Percentiles rank a stretch among this genome's conserved stretches.
These are phyloP conservation scores for Latrodectus hesperus DNA, from an alignment of 2,888 invertebrate genomes.

Conservation along the genomic window DNA sequence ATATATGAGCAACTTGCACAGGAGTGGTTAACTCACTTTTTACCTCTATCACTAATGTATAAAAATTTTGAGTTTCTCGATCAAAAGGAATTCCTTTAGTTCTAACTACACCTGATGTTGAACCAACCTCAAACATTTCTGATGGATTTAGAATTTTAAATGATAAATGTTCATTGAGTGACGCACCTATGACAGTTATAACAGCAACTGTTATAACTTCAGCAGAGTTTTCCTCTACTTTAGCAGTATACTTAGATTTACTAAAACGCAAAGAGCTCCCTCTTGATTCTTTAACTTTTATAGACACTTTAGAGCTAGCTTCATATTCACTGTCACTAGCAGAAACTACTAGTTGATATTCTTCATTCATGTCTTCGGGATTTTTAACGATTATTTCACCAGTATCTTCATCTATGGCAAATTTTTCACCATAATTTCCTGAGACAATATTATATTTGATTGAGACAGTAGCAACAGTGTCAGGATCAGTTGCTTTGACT, in stretches of 20 bases:
- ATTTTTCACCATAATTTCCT: conserved; percentile 73
- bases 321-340: conserved; percentile 80
- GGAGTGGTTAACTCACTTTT: conserved; percentile 55
- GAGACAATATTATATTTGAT: conserved; percentile 85
- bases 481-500: conserved; percentile 84
- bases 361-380: conserved; percentile 66
- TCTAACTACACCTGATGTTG: conserved; percentile 92
- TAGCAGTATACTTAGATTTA: conserved; percentile 85
- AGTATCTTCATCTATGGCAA: conserved; percentile 69
- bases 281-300: conserved; percentile 80
- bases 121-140: conserved; percentile 88
- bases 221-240: conserved; percentile 89
- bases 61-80: conserved; percentile 86
- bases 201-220: conserved; percentile 86
- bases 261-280: conserved; percentile 87
- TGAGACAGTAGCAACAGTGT: conserved; percentile 82
- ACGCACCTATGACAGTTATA: conserved; percentile 89
- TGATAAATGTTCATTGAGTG: conserved; percentile 89
- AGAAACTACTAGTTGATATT: conserved; percentile 70
- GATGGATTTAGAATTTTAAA: conserved; percentile 91
- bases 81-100: conserved; percentile 87
- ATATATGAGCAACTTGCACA: conserved; percentile 84
- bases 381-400: conserved; percentile 69
- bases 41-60: conserved; percentile 88
- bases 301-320: conserved; percentile 82